These are phyloP conservation scores for Liolophura sinensis DNA, from an alignment of 1,140 invertebrate genomes.

Conservation along the genomic window DNA sequence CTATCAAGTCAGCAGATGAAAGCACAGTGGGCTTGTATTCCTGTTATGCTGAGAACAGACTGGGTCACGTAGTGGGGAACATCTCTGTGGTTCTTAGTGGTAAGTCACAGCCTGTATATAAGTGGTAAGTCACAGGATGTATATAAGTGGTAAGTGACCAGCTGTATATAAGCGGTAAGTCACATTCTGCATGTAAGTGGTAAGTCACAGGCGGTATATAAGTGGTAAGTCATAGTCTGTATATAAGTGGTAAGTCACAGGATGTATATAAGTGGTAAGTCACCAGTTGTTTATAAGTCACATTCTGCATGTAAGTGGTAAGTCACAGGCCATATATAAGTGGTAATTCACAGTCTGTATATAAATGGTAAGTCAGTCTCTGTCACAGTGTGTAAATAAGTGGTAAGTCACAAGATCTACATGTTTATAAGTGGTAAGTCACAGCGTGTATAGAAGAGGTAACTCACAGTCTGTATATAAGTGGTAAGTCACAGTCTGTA, in stretches of 20 bases:
- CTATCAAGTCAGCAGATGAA: conserved; percentile 24
- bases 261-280: too few relatives aligned
- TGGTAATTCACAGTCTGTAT: too few relatives aligned
- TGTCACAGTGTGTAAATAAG: too few relatives aligned
- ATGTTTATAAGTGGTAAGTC: neutral
- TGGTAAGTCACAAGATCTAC: neutral
- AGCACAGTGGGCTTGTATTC: conserved; percentile 29
- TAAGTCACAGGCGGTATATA: neutral
- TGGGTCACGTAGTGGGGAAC: conserved; percentile 28
- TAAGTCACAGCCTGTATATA: too few relatives aligned
- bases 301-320: too few relatives aligned
- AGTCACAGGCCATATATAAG: too few relatives aligned
- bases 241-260: too few relatives aligned
- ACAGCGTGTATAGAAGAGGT: neutral
- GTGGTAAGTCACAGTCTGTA: neutral
- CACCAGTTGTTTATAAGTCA: too few relatives aligned
- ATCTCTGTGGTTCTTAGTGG: conserved; percentile 36
- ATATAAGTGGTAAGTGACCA: neutral
- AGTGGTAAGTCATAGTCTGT: neutral
- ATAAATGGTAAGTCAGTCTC: too few relatives aligned
- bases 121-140: neutral
- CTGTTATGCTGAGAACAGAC: conserved; percentile 33
- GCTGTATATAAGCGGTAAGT: neutral
- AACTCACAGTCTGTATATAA: neutral
- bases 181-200: neutral